These are phyloP conservation scores for Diadophis punctatus DNA, from an alignment of 2,113 vertebrate genomes.

Conservation along the genomic window DNA sequence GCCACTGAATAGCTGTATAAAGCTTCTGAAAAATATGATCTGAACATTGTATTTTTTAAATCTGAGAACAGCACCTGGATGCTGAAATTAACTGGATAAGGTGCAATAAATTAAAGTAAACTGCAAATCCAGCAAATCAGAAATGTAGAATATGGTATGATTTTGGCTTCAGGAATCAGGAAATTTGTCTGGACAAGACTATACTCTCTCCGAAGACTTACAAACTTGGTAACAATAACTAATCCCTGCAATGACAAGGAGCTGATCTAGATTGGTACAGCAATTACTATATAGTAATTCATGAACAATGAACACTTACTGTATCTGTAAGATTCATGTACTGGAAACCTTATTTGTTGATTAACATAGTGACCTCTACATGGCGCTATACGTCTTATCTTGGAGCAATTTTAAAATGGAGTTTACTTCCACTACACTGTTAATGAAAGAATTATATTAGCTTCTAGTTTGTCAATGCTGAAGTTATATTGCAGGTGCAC, in stretches of 20 bases:
- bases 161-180: background rate
- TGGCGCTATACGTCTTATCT: background rate
- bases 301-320: background rate
- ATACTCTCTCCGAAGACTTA: background rate
- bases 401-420: background rate
- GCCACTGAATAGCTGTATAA: background rate
- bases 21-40: background rate
- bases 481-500: background rate
- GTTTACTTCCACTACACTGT: background rate
- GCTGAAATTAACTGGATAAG: background rate
- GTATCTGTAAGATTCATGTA: background rate
- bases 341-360: background rate
- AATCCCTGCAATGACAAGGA: background rate
- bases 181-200: background rate
- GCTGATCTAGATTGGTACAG: background rate
- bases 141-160: background rate
- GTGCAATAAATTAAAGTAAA: background rate
- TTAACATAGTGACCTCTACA: background rate
- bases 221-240: background rate
- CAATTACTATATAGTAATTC: background rate
- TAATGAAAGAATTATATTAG: background rate
- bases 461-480: background rate
- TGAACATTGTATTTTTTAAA: background rate
- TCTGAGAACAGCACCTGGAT: background rate
- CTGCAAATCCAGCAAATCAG: background rate